Evolutionary conservation across 2,888 invertebrate species (phyloP).

Genomic region (Ypsolopha sequella): DNA sequence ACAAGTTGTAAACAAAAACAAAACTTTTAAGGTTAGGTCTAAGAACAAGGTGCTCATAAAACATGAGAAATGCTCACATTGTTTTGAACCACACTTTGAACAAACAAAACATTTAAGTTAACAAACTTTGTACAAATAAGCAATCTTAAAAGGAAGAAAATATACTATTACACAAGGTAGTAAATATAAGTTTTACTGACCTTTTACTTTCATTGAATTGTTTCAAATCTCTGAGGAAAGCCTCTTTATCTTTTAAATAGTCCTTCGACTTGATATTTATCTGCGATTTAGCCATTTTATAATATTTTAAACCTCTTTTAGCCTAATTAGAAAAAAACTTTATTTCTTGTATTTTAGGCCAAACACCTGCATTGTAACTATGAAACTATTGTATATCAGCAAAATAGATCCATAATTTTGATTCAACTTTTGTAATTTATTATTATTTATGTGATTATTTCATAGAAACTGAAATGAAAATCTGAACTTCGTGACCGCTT

Average conservation of each 20-base stretch:
- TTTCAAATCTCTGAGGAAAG: slow-evolving; percentile 86
- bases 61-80: slow-evolving; percentile 11
- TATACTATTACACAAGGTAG: not conserved
- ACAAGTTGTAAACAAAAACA: too few species aligned
- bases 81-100: too few species aligned
- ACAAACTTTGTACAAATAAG: not conserved
- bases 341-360: too few species aligned
- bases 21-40: too few species aligned
- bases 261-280: slow-evolving; percentile 72
- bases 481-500: too few species aligned
- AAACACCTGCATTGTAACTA: too few species aligned
- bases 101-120: slow-evolving; percentile 8
- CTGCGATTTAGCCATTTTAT: slow-evolving; percentile 60
- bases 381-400: too few species aligned
- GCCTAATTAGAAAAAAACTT: too few species aligned
- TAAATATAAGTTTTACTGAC: slow-evolving; percentile 68
- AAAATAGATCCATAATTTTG: too few species aligned
- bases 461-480: too few species aligned
- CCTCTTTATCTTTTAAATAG: slow-evolving; percentile 83
- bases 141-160: slow-evolving; percentile 7
- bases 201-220: slow-evolving; percentile 93
- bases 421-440: too few species aligned
- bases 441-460: too few species aligned
- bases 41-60: not conserved
- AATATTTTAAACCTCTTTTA: not conserved